These are phyloP conservation scores for Oryzias celebensis DNA, from an alignment of 2,113 vertebrate genomes.

Conservation along the genomic window DNA sequence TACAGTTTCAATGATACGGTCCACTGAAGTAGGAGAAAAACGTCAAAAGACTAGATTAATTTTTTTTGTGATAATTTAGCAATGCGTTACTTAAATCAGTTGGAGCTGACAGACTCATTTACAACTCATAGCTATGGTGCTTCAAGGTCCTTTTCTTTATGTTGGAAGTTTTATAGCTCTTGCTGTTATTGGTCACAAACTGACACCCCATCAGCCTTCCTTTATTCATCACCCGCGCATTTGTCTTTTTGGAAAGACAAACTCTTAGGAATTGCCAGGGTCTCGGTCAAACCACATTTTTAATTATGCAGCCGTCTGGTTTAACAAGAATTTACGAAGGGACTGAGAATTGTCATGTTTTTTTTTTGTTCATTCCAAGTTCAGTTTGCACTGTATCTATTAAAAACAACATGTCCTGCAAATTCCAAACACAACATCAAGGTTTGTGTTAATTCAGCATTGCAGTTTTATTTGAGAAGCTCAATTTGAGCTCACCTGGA, in stretches of 20 bases:
- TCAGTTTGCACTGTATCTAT: slow-evolving; percentile 18
- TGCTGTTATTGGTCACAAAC: background rate
- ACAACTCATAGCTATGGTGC: too few species aligned
- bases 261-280: background rate
- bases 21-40: slow-evolving; percentile 1
- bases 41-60: background rate
- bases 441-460: slow-evolving; percentile 10
- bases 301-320: too few species aligned
- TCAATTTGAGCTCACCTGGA: slow-evolving; percentile 6
- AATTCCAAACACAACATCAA: background rate
- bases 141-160: background rate
- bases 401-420: slow-evolving; percentile 4
- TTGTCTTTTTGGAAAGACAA: slow-evolving; percentile 38
- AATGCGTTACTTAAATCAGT: background rate
- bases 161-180: background rate
- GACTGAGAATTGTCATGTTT: background rate
- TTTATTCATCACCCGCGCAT: slow-evolving; percentile 4
- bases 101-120: background rate
- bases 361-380: slow-evolving; percentile 13
- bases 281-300: slow-evolving; percentile 6
- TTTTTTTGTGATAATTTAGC: background rate
- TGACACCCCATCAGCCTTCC: background rate
- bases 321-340: background rate
- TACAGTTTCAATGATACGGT: slow-evolving; percentile 27
- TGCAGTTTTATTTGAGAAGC: background rate